Evolutionary conservation across 92 coral and sea anemone genomes (phyloP), one percentile per base, ranked within the genome.

Genomic region (Meandrina meandrites): DNA sequence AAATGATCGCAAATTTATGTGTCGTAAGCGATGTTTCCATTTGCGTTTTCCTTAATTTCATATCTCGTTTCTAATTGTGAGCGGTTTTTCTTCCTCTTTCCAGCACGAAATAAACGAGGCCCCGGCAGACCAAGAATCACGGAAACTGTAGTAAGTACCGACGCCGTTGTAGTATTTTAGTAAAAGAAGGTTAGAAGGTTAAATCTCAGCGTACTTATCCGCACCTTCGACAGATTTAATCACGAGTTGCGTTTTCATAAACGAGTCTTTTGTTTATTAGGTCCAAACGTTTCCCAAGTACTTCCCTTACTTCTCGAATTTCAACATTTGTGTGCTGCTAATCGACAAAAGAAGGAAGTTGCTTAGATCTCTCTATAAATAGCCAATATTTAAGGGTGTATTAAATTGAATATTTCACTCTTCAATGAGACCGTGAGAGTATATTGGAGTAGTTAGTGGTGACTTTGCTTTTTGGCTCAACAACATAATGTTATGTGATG

Each of bases 101-200:
- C 75, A 94, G 98, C 93, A 91, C 92, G 94, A 92, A 80, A 91
- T 27, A 94, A 90, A 77, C 88, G 90, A 64, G 95, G 94, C 64
- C 92, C 94, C 64, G 92, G 94, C 57, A 87, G 93, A 89, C 92
- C 96, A 68, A 92, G 94, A 79, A 75, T 66, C 76, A 50, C 88
- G n/a, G 95, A 92, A 78, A 75, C 90, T 30, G 73, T 80, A 89
- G 95, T 92, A 76, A 71, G 93, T 84, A 27, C 28, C 48, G 31
- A 56, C 7, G 11, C 45, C 56, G 72, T 73, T 58, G 15, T 71
- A 36, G 32, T 73, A 36, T 24, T 16, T 5, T 8, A 48, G 24
- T 18, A 19, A 27, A 60, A 18, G 64, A 81, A 42, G 84, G n/a
- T 84, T 56, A 54, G 27, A 56, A 42, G 81, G 75, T 76, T 42